These are phyloP conservation scores for Caenorhabditis tropicalis DNA, from an alignment of 1,140 invertebrate genomes.

Conservation along the genomic window DNA sequence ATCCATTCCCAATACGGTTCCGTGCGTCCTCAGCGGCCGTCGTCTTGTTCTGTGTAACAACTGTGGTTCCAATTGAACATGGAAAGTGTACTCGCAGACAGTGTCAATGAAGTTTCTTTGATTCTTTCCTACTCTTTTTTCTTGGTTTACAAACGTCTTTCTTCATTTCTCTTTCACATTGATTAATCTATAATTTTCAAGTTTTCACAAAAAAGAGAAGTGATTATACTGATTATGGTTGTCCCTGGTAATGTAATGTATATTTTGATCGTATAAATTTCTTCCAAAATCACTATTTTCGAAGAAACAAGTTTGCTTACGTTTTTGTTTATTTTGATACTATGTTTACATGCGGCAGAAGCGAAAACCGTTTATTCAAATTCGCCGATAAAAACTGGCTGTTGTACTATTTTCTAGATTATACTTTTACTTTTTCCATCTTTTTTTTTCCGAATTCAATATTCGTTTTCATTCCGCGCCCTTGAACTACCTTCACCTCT, in stretches of 20 bases:
- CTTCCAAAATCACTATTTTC: not conserved
- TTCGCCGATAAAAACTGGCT: not conserved
- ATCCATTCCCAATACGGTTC: slow-evolving; percentile 58
- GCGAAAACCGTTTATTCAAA: slow-evolving; percentile 19
- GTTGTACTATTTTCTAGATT: not conserved
- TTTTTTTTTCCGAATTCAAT: not conserved
- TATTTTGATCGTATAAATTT: not conserved
- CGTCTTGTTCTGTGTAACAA: slow-evolving; percentile 54
- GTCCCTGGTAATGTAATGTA: no score
- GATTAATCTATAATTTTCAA: not conserved
- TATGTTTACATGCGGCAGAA: not conserved
- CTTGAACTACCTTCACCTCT: not conserved
- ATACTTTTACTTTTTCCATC: not conserved
- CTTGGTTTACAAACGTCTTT: not conserved
- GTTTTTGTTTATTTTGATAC: not conserved
- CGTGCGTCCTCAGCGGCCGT: slow-evolving; percentile 48
- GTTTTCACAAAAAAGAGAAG: no score
- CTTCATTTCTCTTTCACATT: not conserved
- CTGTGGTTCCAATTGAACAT: slow-evolving; percentile 34
- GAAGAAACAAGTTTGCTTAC: not conserved
- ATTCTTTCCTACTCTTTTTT: not conserved
- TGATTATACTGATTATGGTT: no score
- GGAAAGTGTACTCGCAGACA: slow-evolving; percentile 52
- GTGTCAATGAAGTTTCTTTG: slow-evolving; percentile 39
- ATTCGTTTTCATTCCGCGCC: not conserved